A percentile compares a stretch with the other conserved stretches of the same genome.
These are phyloP conservation scores for Macaca mulatta DNA, from an alignment of 2,113 vertebrate species.

Conservation along the genomic window DNA sequence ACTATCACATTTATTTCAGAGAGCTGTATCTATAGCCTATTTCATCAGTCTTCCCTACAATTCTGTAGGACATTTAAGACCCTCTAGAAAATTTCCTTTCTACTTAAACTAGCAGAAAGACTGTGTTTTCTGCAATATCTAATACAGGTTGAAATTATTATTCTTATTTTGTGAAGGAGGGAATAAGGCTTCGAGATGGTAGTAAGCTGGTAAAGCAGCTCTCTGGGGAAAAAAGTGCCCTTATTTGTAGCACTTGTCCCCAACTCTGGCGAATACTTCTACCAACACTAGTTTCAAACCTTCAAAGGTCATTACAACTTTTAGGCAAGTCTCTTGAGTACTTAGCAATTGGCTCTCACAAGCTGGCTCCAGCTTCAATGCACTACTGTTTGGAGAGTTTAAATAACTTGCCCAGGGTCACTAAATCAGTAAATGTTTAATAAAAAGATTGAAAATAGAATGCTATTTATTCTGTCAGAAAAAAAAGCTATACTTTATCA, in stretches of 20 bases:
- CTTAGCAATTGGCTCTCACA: background rate
- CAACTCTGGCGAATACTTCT: background rate
- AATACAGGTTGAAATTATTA: background rate
- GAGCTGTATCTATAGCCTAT: background rate
- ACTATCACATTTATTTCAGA: background rate
- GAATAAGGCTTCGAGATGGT: background rate
- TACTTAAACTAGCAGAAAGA: conserved; percentile 13
- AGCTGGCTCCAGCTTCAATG: background rate
- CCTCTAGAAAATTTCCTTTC: background rate
- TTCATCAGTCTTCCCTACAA: background rate
- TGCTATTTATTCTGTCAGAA: background rate
- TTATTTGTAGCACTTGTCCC: background rate
- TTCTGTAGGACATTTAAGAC: background rate
- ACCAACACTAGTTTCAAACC: background rate
- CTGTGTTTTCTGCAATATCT: background rate
- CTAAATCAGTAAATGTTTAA: background rate
- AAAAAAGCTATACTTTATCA: background rate
- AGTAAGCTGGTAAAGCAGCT: background rate
- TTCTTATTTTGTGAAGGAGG: background rate
- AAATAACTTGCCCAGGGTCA: background rate
- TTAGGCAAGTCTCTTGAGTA: background rate
- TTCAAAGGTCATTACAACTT: background rate
- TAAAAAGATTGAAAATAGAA: background rate
- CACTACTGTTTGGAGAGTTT: background rate
- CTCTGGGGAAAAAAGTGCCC: background rate